These are phyloP conservation scores for Hycleus cichorii DNA, from an alignment of 1,140 invertebrate species.

Conservation along the genomic window DNA sequence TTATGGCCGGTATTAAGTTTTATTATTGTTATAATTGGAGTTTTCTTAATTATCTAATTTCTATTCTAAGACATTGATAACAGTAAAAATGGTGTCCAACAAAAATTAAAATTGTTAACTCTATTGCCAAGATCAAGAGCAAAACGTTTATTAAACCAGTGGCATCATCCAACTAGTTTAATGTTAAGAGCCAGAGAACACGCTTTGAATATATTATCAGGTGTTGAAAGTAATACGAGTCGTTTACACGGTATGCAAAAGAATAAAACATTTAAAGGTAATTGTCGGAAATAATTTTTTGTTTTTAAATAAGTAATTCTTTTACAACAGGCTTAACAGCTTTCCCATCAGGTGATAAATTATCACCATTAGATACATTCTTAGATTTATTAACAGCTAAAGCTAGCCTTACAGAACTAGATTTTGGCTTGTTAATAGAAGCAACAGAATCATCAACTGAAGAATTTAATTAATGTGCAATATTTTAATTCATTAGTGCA, in stretches of 20 bases:
- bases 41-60: background rate
- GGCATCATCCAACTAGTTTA: conserved; percentile 68
- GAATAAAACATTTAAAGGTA: conserved; percentile 17
- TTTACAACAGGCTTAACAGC: conserved; percentile 52
- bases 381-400: conserved; percentile 77
- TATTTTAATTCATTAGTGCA: no score
- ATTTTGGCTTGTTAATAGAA: conserved; percentile 74
- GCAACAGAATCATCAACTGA: conserved; percentile 60
- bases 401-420: conserved; percentile 70
- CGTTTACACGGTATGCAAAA: conserved; percentile 21
- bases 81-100: conserved; percentile 51
- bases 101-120: conserved; percentile 65
- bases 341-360: conserved; percentile 61
- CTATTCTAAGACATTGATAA: conserved; percentile 57
- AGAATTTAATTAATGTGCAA: conserved; percentile 36
- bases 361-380: conserved; percentile 76
- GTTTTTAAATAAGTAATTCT: no score
- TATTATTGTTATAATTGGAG: background rate
- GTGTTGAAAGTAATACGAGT: conserved; percentile 37
- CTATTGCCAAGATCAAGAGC: conserved; percentile 66
- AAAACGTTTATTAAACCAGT: conserved; percentile 67
- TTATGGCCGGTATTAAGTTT: conserved; percentile 58
- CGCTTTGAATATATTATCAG: conserved; percentile 66
- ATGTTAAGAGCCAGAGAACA: conserved; percentile 72
- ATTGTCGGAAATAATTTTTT: background rate